Percentiles rank a stretch among this genome's conserved stretches.
These are phyloP conservation scores for Lagodon rhomboides DNA, from an alignment of 2,797 vertebrate genomes.

Conservation along the genomic window DNA sequence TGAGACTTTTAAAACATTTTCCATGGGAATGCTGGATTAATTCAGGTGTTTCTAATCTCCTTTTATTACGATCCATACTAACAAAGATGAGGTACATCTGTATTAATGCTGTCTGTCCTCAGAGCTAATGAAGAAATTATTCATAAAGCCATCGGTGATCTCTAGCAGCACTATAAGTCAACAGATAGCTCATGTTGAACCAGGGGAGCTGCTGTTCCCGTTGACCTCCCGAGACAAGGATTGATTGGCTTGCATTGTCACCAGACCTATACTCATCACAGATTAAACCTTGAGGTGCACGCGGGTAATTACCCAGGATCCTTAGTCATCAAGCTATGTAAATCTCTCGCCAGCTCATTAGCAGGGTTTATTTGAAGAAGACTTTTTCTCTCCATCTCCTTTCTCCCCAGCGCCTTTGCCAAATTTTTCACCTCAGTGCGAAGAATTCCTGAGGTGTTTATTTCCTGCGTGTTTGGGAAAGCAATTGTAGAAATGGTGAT, in stretches of 20 bases:
- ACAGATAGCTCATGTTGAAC: conserved; percentile 54
- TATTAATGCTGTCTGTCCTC: conserved; percentile 31
- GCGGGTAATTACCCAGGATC: conserved; percentile 78
- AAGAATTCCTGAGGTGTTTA: conserved; percentile 53
- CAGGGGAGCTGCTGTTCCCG: conserved; percentile 33
- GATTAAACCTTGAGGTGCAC: conserved; percentile 72
- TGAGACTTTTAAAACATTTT: conserved; percentile 19
- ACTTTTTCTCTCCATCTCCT: conserved; percentile 48
- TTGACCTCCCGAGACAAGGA: conserved; percentile 64
- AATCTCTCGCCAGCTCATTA: conserved; percentile 75
- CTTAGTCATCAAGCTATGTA: conserved; percentile 74
- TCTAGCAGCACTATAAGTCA: conserved; percentile 50
- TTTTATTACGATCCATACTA: conserved; percentile 22
- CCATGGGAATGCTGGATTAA: conserved; percentile 40
- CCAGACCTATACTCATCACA: conserved; percentile 65
- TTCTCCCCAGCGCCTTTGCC: conserved; percentile 43
- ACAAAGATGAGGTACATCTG: conserved; percentile 31
- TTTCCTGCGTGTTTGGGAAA: conserved; percentile 43
- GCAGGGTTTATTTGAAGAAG: conserved; percentile 70
- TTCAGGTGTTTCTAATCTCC: conserved; percentile 35
- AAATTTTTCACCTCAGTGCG: conserved; percentile 48
- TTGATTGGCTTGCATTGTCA: conserved; percentile 68
- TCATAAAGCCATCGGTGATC: conserved; percentile 49
- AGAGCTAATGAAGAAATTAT: conserved; percentile 56
- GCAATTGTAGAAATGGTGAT: conserved; percentile 23